phyloP scores from a whole-genome alignment of 2,888 invertebrate genomes.

The Morpho helenor region DNA sequence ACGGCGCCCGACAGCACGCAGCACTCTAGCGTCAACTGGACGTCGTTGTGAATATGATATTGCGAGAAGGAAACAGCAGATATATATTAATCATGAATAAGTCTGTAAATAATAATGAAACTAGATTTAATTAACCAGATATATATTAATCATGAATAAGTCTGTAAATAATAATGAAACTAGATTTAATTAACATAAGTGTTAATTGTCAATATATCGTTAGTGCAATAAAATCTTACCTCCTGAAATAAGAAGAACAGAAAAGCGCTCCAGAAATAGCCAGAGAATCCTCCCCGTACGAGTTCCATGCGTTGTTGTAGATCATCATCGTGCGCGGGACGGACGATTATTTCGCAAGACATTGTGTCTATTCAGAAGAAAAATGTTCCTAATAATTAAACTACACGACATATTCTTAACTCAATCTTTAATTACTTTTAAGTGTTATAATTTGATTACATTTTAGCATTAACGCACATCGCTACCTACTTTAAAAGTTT shows the following conservation, averaged over 20 bases:
- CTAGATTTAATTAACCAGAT: no score
- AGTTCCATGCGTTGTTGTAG: conserved; percentile 40
- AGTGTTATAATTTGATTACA: no score
- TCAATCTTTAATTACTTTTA: no score
- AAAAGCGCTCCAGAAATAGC: conserved; percentile 42
- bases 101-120: no score
- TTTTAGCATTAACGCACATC: no score
- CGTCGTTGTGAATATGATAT: neutral
- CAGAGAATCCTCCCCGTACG: conserved; percentile 34
- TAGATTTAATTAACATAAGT: no score
- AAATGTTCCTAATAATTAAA: no score
- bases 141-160: neutral
- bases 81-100: no score
- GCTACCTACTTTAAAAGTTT: no score
- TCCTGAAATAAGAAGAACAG: conserved; percentile 52
- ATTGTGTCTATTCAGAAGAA: conserved; percentile 8
- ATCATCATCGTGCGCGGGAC: conserved; percentile 40
- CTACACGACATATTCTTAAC: no score
- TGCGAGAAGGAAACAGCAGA: neutral
- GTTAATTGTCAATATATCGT: no score
- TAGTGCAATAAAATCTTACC: conserved; percentile 30
- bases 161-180: neutral
- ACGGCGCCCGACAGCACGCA: conserved; percentile 81
- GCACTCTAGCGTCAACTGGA: conserved; percentile 55
- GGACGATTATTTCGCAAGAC: conserved; percentile 37